Percentiles rank a stretch among this genome's conserved stretches.
Conservation (phyloP, 2,888 invertebrate genomes). For the Heliothis peltigera region DNA sequence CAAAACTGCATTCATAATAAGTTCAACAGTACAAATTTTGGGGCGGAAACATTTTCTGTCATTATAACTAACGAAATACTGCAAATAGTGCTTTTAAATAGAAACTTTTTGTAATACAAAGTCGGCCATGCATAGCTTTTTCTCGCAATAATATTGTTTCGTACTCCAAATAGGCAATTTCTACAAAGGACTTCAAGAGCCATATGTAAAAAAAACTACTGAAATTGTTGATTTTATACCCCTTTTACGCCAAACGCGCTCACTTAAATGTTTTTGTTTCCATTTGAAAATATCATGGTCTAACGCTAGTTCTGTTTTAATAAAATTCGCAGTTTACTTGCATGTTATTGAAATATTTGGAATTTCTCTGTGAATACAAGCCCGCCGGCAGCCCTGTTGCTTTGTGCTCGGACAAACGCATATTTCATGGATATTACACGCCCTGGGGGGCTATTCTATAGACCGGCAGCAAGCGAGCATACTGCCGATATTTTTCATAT, state of each 20-base stretch:
- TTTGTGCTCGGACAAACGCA: conserved; percentile 76
- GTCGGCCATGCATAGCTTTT: background rate
- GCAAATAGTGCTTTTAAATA: conserved; percentile 7
- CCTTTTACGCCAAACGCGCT: conserved; percentile 35
- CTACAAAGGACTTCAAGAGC: conserved; percentile 39
- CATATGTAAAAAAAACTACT: conserved; percentile 44
- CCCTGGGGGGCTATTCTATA: conserved; percentile 65
- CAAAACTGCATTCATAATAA: background rate
- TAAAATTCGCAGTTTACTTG: conserved; percentile 66
- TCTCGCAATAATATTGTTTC: background rate
- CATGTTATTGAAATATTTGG: conserved; percentile 79
- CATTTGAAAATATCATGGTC: conserved; percentile 45
- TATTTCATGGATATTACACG: conserved; percentile 76
- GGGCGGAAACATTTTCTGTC: conserved; percentile 14
- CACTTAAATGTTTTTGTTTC: conserved; percentile 42
- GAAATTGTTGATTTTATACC: conserved; percentile 38
- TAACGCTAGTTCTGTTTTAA: conserved; percentile 56
- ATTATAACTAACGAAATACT: conserved; percentile 2
- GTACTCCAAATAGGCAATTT: conserved; percentile 17
- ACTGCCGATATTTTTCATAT: conserved; percentile 57
- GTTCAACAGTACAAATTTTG: conserved; percentile 3
- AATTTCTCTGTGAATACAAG: conserved; percentile 69
- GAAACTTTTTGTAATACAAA: background rate
- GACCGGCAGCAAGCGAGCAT: conserved; percentile 49
- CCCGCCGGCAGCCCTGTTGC: conserved; percentile 67